Evolutionary conservation across 2,113 vertebrate species (phyloP).

Genomic region (Canis aureus): DNA sequence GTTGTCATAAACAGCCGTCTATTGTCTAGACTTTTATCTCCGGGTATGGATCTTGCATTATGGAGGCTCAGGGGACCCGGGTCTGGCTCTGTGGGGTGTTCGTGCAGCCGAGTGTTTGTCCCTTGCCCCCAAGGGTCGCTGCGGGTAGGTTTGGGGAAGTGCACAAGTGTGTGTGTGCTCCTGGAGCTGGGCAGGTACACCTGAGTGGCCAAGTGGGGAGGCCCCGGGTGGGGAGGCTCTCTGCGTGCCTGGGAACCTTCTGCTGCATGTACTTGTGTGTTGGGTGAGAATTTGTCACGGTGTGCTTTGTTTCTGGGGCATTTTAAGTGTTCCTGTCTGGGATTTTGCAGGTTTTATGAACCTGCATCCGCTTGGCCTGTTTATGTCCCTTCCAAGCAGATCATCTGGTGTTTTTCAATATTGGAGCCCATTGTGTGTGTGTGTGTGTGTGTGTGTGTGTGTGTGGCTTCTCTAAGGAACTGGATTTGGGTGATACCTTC

Average conservation of each 20-base stretch:
- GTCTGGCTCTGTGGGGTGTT: conserved; percentile 29
- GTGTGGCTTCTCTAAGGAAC: conserved; percentile 41
- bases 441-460: neutral
- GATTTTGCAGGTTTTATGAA: conserved; percentile 79
- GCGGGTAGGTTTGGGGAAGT: neutral
- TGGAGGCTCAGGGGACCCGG: conserved; percentile 66
- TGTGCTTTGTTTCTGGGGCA: conserved; percentile 79
- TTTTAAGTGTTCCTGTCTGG: conserved; percentile 82
- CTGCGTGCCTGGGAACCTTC: conserved; percentile 61
- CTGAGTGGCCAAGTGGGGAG: neutral
- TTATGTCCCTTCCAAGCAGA: conserved; percentile 69
- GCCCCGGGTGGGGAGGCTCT: neutral
- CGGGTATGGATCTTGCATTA: conserved; percentile 80
- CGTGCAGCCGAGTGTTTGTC: neutral
- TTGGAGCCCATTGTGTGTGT: conserved; percentile 50
- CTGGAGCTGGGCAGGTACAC: conserved; percentile 59
- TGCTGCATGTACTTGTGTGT: conserved; percentile 66
- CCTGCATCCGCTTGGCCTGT: conserved; percentile 76
- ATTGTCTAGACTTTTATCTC: conserved; percentile 84
- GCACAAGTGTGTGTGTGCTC: neutral
- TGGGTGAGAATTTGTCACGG: conserved; percentile 79
- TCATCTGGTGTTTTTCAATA: conserved; percentile 80
- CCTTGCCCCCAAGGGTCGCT: neutral
- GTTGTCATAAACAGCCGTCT: conserved; percentile 81
- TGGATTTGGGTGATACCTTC: neutral